Base-by-base conservation (phyloP, 2,888 invertebrate species). In the Drosophila longiperda region DNA sequence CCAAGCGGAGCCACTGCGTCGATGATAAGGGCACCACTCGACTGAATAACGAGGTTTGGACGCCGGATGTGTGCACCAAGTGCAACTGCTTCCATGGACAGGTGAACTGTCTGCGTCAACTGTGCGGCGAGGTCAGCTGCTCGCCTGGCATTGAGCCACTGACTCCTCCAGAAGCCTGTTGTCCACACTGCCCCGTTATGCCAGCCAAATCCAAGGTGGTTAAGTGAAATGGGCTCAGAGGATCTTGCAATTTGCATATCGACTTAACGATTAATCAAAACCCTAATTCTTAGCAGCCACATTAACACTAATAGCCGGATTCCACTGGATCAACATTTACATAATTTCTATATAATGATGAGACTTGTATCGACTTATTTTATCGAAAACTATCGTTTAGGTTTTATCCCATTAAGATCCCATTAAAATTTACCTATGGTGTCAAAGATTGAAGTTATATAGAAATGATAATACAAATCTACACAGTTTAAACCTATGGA, bases 71-170 rank as follows among this genome's bases (percentile, higher is more conserved):
- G 34, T 94, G 94, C 82, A 94, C 94, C 54, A 92, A 92, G 66
- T 94, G 94, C 78, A 91, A 92, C 72, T 94, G 94, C 73, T 92
- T 93, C 90, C 93, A 92, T 65, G 92, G 92, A 20, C 93, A 94
- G 80, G 92, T 94, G 7, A 93, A 93, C 40, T 94, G 94, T 68
- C 91, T 93, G 69, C 92, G 92, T 59, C 91, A 93, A 67, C 92
- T 91, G 64, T 94, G 94, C 75, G 91, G 92, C 9, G 86, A 91
- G 34, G 75, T 92, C 0, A 89, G 88, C 42, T 94, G 94, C 80
- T 84, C 90, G 62, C 88, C 91, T 17, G 90, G 87, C 48, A 66
- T 88, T 17, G 86, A 91, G 12, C 93, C 93, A 2, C 85, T 91
- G 50, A 90, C 91, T 65, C 88, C 91, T 60, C 92, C 93, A 1